Conservation (phyloP, 1,140 invertebrate genomes). For the Halyomorpha halys region DNA sequence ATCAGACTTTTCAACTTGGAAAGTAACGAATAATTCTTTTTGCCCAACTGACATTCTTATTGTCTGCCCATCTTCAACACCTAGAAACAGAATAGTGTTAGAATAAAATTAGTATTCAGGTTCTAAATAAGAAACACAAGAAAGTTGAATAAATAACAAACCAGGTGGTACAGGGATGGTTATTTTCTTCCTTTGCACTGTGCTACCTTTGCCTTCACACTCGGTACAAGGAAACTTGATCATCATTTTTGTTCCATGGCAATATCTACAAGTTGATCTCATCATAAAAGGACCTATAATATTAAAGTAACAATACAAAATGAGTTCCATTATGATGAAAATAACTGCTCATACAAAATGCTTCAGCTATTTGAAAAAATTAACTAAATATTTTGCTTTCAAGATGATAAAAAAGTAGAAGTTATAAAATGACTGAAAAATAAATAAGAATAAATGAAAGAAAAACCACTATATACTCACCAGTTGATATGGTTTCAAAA, state of each 20-base stretch:
- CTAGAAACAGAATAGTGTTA: slow-evolving; percentile 38
- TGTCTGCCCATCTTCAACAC: slow-evolving; percentile 91
- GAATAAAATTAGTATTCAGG: background rate
- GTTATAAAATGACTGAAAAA: too few relatives aligned
- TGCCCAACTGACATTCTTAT: slow-evolving; percentile 84
- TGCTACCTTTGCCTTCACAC: slow-evolving; percentile 87
- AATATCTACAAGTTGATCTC: slow-evolving; percentile 88
- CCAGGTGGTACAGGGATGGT: slow-evolving; percentile 94
- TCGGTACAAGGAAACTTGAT: slow-evolving; percentile 87
- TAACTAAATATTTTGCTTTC: too few relatives aligned
- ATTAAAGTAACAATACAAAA: slow-evolving; percentile 3
- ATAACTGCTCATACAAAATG: too few relatives aligned
- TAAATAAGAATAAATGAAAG: too few relatives aligned
- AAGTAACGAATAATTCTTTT: slow-evolving; percentile 86
- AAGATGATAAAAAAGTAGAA: too few relatives aligned
- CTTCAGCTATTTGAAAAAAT: too few relatives aligned
- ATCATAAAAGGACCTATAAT: slow-evolving; percentile 87
- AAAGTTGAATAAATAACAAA: slow-evolving; percentile 25
- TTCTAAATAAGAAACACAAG: background rate
- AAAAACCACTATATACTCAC: slow-evolving; percentile 27
- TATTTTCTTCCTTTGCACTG: slow-evolving; percentile 79
- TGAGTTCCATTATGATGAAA: too few relatives aligned
- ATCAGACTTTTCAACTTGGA: slow-evolving; percentile 80
- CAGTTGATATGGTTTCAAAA: slow-evolving; percentile 79
- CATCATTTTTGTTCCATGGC: slow-evolving; percentile 73